Evolutionary conservation across 30 jellyfish, hydroid and myxozoan species (phyloP), one percentile per base, ranked within the genome.

Genomic region (Chrysaora quinquecirrha): DNA sequence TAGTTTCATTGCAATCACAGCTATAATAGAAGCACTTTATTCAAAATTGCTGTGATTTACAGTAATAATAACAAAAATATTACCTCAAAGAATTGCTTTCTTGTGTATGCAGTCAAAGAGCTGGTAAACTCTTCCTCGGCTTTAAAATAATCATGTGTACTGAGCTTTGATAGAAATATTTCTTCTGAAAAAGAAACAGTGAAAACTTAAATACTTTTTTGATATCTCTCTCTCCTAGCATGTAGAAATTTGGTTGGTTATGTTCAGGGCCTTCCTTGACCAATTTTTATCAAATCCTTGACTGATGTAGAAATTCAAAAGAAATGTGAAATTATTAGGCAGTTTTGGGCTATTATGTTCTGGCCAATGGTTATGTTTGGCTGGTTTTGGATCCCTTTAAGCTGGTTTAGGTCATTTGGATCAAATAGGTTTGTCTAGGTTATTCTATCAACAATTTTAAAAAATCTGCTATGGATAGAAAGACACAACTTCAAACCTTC

Each of bases 61-160:
- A n/a, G n/a, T 43, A 43, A 6, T 43, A 6, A 6, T 16, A 43
- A 68, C 19, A 34, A 0, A n/a, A n/a, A n/a, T n/a, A n/a, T n/a
- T 66, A 94, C 99, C 97, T 94, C 96, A 67, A 94, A 94, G 58
- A 94, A 94, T 58, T 94, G 99, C 34, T 86, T 30, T 47, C 64
- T 87, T 1, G 97, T 88, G 71, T 87, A 94, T 12, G 64, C 91
- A 25, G 99, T 84, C 4, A 94, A 80, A 11, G 96, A 75, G 34
- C 74, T 50, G 28, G 97, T 87, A 73, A 94, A 94, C 20, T 63
- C 71, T 46, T 94, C 99, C 76, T 94, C 99, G 12, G 82, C 92
- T 29, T 90, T 63, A 49, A 93, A 86, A 50, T 86, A 73, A 18
- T 71, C 93, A 1, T 75, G 87, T 0, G 87, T 43, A 38, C 76